Evolutionary conservation across 2,888 invertebrate genomes (phyloP).

Genomic region (Drosophila macrospina): DNA sequence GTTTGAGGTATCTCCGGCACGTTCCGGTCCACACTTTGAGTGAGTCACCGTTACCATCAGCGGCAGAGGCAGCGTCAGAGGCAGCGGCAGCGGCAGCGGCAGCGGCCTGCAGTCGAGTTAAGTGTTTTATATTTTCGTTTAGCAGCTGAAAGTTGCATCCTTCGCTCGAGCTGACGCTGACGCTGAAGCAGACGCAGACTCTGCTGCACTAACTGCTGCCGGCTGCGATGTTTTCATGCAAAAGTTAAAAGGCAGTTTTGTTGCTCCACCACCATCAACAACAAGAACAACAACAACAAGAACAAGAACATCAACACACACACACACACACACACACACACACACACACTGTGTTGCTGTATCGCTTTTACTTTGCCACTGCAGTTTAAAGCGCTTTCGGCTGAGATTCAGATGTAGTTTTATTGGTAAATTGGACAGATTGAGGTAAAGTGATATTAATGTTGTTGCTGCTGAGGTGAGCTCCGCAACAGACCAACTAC

Average conservation of each 20-base stretch:
- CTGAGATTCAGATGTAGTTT: conserved; percentile 64
- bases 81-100: conserved; percentile 9
- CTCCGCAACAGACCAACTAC: conserved; percentile 1
- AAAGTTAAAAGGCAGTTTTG: conserved; percentile 76
- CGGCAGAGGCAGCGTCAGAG: conserved; percentile 4
- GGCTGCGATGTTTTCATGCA: conserved; percentile 77
- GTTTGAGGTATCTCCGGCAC: conserved; percentile 50
- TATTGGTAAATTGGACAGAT: conserved; percentile 82
- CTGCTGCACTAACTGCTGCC: conserved; percentile 61
- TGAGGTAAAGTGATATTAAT: conserved; percentile 79
- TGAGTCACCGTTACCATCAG: conserved; percentile 46
- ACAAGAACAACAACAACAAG: conserved; percentile 14
- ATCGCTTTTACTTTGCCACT: conserved; percentile 47
- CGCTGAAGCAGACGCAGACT: conserved; percentile 17
- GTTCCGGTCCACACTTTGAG: conserved; percentile 37
- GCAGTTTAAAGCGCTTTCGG: conserved; percentile 65
- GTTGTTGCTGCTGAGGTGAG: conserved; percentile 33
- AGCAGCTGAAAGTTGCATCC: conserved; percentile 80
- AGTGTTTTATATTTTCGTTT: conserved; percentile 82
- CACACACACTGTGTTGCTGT: conserved; percentile 14
- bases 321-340: conserved; percentile 9
- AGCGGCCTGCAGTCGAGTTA: conserved; percentile 62
- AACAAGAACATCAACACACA: conserved; percentile 25
- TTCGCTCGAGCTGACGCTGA: conserved; percentile 31
- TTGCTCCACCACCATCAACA: conserved; percentile 44